These are phyloP conservation scores for Bucorvus abyssinicus DNA, from an alignment of 2,797 vertebrate genomes.

Conservation along the genomic window DNA sequence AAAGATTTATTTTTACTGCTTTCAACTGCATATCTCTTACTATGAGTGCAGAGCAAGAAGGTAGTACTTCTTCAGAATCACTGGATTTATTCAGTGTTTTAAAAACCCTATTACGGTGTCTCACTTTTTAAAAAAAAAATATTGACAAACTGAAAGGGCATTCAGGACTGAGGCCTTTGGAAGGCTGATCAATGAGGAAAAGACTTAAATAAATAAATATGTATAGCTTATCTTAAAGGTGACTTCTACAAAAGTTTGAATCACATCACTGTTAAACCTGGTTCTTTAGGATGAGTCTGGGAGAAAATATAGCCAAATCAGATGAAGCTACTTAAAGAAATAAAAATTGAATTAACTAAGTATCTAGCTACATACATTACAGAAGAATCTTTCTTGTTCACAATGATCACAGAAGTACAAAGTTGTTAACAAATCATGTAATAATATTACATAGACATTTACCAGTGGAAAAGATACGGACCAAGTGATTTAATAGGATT, in stretches of 20 bases:
- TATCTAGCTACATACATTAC: background rate
- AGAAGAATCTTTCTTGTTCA: background rate
- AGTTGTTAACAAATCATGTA: background rate
- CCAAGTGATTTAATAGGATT: background rate
- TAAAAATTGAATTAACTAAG: background rate
- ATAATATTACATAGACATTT: background rate
- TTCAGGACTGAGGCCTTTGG: slow-evolving; percentile 22
- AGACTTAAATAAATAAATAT: slow-evolving; percentile 61
- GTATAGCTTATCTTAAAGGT: slow-evolving; percentile 28
- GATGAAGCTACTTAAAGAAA: background rate
- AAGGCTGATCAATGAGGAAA: slow-evolving; percentile 47
- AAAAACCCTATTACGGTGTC: background rate
- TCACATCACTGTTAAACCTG: background rate
- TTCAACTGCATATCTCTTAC: background rate
- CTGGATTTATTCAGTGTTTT: background rate
- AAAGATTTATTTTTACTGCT: background rate
- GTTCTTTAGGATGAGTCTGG: background rate
- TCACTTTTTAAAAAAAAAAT: background rate
- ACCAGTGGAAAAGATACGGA: background rate
- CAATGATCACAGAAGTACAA: background rate
- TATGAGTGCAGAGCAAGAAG: background rate
- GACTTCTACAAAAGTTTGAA: slow-evolving; percentile 26
- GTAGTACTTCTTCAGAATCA: background rate
- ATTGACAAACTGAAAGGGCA: slow-evolving; percentile 39
- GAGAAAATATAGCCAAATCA: background rate